A percentile compares a stretch with the other conserved stretches of the same genome.
Conservation (phyloP, 2,113 vertebrate species). For the Saguinus midas region DNA sequence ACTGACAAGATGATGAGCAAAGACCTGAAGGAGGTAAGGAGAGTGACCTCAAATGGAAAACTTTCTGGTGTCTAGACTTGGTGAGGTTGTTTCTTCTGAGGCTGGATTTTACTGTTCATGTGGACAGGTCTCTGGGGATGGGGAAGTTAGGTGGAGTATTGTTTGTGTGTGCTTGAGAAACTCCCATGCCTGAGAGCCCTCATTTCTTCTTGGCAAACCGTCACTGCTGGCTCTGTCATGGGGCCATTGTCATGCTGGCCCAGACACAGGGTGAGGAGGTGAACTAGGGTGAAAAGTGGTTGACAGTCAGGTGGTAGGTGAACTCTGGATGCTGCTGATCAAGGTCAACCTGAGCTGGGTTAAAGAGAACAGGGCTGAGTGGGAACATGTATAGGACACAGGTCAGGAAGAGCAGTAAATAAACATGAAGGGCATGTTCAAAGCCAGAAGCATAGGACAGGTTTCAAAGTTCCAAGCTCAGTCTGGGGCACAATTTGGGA, state of each 20-base stretch:
- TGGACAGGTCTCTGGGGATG: neutral
- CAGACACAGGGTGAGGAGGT: neutral
- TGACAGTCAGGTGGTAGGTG: neutral
- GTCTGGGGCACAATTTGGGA: neutral
- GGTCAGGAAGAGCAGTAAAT: neutral
- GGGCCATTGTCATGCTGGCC: neutral
- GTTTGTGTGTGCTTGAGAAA: neutral
- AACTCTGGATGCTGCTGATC: neutral
- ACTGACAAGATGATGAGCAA: neutral
- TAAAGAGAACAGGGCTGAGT: neutral
- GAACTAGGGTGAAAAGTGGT: neutral
- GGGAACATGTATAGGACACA: neutral
- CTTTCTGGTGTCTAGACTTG: neutral
- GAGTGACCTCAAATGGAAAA: neutral
- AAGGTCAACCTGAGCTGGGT: neutral
- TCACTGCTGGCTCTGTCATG: neutral
- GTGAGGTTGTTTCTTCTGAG: neutral
- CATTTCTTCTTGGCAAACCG: neutral
- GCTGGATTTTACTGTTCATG: neutral
- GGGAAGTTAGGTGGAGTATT: neutral
- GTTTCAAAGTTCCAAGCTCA: neutral
- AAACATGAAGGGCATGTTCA: neutral
- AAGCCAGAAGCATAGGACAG: neutral
- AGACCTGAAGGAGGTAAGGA: neutral
- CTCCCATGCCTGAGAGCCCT: neutral